phyloP scores from a whole-genome alignment of 2,113 vertebrate genomes.

The Oryzias woworae region DNA sequence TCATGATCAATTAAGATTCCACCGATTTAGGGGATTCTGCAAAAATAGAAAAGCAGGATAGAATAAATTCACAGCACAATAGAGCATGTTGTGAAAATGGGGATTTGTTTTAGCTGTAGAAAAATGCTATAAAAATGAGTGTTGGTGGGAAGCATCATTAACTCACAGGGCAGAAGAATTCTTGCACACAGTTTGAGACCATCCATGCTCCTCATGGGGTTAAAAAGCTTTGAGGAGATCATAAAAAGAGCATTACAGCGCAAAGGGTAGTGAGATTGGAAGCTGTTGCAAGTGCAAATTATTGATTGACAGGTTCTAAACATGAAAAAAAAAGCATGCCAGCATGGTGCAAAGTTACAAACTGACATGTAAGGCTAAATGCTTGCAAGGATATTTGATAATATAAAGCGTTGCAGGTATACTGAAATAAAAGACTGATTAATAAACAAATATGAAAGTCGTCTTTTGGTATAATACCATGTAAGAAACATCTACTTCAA shows the following conservation, averaged over 20 bases:
- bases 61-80: neutral
- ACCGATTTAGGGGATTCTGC: too few species aligned
- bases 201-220: constrained; percentile 4
- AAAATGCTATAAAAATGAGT: neutral
- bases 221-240: constrained; percentile 8
- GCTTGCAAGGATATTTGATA: too few species aligned
- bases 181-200: neutral
- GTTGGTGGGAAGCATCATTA: constrained; percentile 6
- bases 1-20: too few species aligned
- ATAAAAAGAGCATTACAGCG: constrained; percentile 32
- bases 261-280: neutral
- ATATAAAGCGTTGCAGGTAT: too few species aligned
- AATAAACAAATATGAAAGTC: too few species aligned
- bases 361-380: too few species aligned
- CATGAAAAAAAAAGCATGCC: neutral
- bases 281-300: neutral
- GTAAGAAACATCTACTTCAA: too few species aligned
- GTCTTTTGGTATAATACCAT: too few species aligned
- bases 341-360: too few species aligned
- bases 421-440: too few species aligned
- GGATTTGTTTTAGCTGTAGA: neutral
- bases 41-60: neutral
- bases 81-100: neutral
- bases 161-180: constrained; percentile 8
- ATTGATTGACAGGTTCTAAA: neutral